Base-by-base conservation (phyloP, 2,888 invertebrate genomes). In the Steinernema carpocapsae region DNA sequence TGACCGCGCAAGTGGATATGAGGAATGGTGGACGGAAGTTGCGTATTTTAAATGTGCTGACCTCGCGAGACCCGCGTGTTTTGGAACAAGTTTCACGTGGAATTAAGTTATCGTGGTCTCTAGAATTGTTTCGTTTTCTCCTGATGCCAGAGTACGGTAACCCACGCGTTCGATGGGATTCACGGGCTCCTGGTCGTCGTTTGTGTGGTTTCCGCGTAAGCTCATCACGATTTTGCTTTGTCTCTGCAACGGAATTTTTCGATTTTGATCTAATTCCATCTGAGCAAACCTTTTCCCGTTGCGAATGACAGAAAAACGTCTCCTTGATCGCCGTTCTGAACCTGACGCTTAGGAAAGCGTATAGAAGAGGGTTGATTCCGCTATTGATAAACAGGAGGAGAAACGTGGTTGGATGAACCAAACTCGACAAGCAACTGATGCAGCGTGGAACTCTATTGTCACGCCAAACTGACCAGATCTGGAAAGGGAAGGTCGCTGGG, bases 351-450 rank as follows among this genome's bases (percentile, higher is more conserved):
- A 95, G 90, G 88, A 95, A 93, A 2, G 94, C 94, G 89, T 95
- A 95, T 10, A 95, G 90, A 72, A 95, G 90, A 0, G 95, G 95
- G 89, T 95, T 95, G 78, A 95, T 91, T 70, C 93, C 94, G 22
- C 94, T 94, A 90, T 95, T 94, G 88, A 93, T 92, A 88, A 94
- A 95, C 56, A 94, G 92, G 82, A 94, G 91, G 77, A 95, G 91
- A 88, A 93, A 94, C 29, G 94, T 94, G 77, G 94, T 90, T 0
- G 94, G 94, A 45, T 87, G 86, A 1, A 85, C 75, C 43, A 87
- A 78, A 17, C 78, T 84, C 71, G 79, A 79, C 32, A 80, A 51
- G 71, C 83, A 84, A 70, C 80, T 79, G 43, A 84, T 70, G 59
- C 83, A 84, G 48, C 85, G 76, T 6, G 84, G 84, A 0, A 80